These are phyloP conservation scores for Nemapogon koenigi DNA, from an alignment of 2,888 invertebrate genomes.

Conservation along the genomic window DNA sequence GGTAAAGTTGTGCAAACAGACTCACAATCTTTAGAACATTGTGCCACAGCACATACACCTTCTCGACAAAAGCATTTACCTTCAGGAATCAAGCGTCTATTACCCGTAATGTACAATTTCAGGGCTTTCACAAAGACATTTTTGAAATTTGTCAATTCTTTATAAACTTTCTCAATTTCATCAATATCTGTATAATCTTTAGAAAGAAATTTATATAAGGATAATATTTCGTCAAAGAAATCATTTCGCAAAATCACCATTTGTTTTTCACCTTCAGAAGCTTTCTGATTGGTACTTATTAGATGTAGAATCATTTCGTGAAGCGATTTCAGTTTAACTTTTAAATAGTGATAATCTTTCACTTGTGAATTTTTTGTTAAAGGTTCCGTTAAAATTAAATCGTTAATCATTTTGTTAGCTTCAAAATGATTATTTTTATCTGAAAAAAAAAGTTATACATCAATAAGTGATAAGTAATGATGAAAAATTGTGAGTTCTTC, in stretches of 20 bases:
- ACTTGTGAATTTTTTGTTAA: slow-evolving; percentile 24
- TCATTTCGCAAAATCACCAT: slow-evolving; percentile 19
- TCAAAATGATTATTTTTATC: slow-evolving; percentile 24
- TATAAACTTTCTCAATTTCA: slow-evolving; percentile 26
- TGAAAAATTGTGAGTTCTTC: neutral
- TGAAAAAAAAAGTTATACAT: slow-evolving; percentile 7
- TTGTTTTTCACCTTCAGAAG: slow-evolving; percentile 17
- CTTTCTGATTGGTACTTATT: slow-evolving; percentile 23
- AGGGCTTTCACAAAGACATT: slow-evolving; percentile 32
- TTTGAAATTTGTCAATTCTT: slow-evolving; percentile 27
- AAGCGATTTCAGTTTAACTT: slow-evolving; percentile 23
- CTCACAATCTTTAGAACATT: slow-evolving; percentile 30
- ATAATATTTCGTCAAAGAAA: slow-evolving; percentile 1
- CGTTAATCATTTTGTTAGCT: slow-evolving; percentile 27
- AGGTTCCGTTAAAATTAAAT: slow-evolving; percentile 24
- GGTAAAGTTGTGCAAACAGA: slow-evolving; percentile 31
- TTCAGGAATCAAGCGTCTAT: slow-evolving; percentile 25
- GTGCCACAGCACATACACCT: slow-evolving; percentile 25
- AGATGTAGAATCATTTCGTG: slow-evolving; percentile 23
- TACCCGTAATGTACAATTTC: slow-evolving; percentile 36
- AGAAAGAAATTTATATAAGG: slow-evolving; percentile 24
- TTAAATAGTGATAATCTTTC: slow-evolving; percentile 19
- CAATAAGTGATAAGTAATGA: neutral
- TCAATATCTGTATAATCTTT: slow-evolving; percentile 15
- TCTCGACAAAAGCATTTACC: slow-evolving; percentile 33